Percentiles rank a stretch among this genome's conserved stretches.
These are phyloP conservation scores for Catocala sponsa DNA, from an alignment of 2,888 invertebrate species.

Conservation along the genomic window DNA sequence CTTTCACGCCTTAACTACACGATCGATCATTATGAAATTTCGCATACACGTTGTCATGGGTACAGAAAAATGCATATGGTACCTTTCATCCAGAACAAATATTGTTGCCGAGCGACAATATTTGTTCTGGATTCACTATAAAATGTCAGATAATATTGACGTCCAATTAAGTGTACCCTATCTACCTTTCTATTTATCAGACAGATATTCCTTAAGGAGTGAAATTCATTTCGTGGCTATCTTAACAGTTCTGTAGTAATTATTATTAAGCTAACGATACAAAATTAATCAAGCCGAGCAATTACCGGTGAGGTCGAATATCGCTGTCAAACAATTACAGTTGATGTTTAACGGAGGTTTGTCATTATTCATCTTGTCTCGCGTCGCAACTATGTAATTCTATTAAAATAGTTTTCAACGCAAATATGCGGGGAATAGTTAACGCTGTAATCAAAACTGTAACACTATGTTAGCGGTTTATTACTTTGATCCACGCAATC, in stretches of 20 bases:
- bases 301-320: conserved; percentile 63
- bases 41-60: no score
- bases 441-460: conserved; percentile 33
- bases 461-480: conserved; percentile 15
- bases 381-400: conserved; percentile 48
- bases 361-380: conserved; percentile 70
- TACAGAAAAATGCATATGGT: no score
- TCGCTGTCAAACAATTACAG: conserved; percentile 75
- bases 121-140: no score
- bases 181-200: no score
- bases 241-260: conserved; percentile 35
- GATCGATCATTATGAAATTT: no score
- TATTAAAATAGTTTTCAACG: conserved; percentile 51
- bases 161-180: no score
- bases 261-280: conserved; percentile 49
- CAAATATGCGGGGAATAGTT: conserved; percentile 41
- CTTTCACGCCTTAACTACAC: no score
- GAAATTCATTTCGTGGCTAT: conserved; percentile 11
- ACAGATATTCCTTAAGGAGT: not conserved
- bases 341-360: conserved; percentile 63
- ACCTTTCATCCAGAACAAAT: no score
- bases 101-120: no score
- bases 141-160: no score
- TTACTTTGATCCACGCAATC: conserved; percentile 27
- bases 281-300: conserved; percentile 59